These are phyloP conservation scores for Mamestra brassicae DNA, from an alignment of 2,888 invertebrate species.

Conservation along the genomic window DNA sequence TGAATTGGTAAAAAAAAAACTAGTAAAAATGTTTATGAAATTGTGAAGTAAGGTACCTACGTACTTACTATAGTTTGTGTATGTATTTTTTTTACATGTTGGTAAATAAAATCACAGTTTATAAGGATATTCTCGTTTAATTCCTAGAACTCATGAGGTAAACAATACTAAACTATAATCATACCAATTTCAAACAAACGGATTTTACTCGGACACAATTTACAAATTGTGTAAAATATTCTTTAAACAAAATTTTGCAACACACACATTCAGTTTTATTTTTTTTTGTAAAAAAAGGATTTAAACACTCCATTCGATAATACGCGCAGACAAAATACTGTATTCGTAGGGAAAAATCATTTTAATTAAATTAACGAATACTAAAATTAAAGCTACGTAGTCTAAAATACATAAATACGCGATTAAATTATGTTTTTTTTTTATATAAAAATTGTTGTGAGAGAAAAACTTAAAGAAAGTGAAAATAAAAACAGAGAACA, in stretches of 20 bases:
- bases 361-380: constrained; percentile 78
- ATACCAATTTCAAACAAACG: constrained; percentile 80
- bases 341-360: constrained; percentile 72
- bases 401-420: constrained; percentile 87
- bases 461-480: constrained; percentile 71
- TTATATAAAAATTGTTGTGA: constrained; percentile 74
- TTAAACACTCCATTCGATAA: constrained; percentile 82
- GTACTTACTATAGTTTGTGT: too few species aligned
- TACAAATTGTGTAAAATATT: constrained; percentile 65
- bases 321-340: constrained; percentile 78
- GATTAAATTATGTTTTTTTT: constrained; percentile 78
- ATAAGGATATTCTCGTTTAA: constrained; percentile 87
- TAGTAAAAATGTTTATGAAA: too few species aligned
- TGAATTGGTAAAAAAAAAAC: too few species aligned
- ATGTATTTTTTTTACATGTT: too few species aligned
- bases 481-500: constrained; percentile 81
- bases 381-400: constrained; percentile 87
- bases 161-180: constrained; percentile 88
- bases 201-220: constrained; percentile 66
- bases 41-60: too few species aligned
- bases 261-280: constrained; percentile 64
- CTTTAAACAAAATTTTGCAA: constrained; percentile 71
- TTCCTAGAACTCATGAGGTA: constrained; percentile 91
- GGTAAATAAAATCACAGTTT: constrained; percentile 72
- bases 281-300: constrained; percentile 59